Evolutionary conservation across 2,113 vertebrate species (phyloP), one percentile per base, ranked within the genome.

Genomic region (Gila orcuttii): DNA sequence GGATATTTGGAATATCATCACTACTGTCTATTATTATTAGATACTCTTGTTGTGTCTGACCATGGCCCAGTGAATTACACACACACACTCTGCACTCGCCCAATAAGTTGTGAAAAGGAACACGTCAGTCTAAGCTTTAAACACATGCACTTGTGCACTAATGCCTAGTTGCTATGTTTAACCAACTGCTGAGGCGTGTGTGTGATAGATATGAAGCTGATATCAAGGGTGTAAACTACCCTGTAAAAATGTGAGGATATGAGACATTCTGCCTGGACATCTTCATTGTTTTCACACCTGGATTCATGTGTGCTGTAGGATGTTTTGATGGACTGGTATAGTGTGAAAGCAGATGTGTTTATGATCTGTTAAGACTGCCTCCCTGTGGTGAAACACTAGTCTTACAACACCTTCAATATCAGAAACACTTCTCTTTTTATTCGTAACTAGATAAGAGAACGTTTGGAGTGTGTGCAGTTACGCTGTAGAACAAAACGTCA

Each of bases 361-460:
- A 15, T 47, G 42, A 17, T 47, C 42, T 74, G 12, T 74, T 9
- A 28, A 28, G 73, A 75, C 73, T 75, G 73, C 73, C 73, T 75
- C 42, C 73, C n/a, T 75, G 73, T 75, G 73, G 73, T 17, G 42
- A 5, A 50, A 8, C 12, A 28, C 11, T 50, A 47, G n/a, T 7
- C 23, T 45, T 74, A 39, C 33, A 39, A 4, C 68, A 71, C 5
- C 19, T 2, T 7, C 68, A 71, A 23, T 23, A 8, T 47, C 71
- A 45, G 4, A 25, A 47, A 47, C 23, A 2, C 31, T 36, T 68
- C 17, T 71, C 33, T 71, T 11, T 69, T 71, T 71, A 39, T 19
- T 21, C 3, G 1, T 42, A 7, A 42, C 39, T 42, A 42, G 7
- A 42, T 42, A 42, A 9, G 8, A 42, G 39, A 8, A 42, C 39